phyloP scores from a whole-genome alignment of 1,140 invertebrate species.

The Chironomus tepperi region DNA sequence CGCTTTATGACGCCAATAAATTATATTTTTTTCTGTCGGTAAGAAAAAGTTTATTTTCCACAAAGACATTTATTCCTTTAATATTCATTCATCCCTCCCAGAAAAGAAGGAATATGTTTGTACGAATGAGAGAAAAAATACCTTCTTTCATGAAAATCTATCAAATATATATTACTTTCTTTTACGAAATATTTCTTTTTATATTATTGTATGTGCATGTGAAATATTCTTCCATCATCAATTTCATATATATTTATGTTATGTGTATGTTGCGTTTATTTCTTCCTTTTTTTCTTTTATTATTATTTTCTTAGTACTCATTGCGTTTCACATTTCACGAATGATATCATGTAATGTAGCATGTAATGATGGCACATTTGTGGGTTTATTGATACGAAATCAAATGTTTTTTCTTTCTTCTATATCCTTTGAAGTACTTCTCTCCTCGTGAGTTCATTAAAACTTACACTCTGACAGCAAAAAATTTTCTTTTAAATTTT shows the following conservation, averaged over 20 bases:
- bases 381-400: constrained; percentile 7
- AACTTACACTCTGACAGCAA: too few species aligned
- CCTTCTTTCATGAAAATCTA: background rate
- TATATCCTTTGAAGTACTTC: background rate
- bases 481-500: too few species aligned
- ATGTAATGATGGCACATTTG: constrained; percentile 12
- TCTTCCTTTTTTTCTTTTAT: background rate
- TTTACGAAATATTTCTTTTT: background rate
- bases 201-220: background rate
- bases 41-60: background rate
- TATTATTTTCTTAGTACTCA: background rate
- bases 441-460: background rate
- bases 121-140: too few species aligned
- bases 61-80: background rate
- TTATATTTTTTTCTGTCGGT: background rate
- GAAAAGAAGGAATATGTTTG: too few species aligned
- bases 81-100: too few species aligned
- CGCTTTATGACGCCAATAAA: constrained; percentile 12
- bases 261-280: constrained; percentile 14
- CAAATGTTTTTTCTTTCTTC: background rate
- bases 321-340: background rate
- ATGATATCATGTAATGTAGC: constrained; percentile 13
- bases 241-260: background rate
- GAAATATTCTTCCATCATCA: background rate
- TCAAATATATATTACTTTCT: background rate